These are phyloP conservation scores for Pristiophorus japonicus DNA, from an alignment of 2,113 vertebrate genomes.

Conservation along the genomic window DNA sequence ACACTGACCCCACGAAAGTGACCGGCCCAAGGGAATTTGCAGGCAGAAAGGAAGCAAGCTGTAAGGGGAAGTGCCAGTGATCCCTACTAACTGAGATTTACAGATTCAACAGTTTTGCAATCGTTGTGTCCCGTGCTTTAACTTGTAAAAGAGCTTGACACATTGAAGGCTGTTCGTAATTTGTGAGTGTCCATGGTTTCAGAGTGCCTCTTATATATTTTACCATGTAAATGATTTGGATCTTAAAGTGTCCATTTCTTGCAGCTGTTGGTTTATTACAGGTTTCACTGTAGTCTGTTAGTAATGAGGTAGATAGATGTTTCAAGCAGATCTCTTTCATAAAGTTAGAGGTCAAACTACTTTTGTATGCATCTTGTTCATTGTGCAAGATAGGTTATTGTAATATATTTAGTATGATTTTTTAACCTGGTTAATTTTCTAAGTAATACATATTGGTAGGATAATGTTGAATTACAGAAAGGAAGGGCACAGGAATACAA, in stretches of 20 bases:
- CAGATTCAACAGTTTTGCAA: background rate
- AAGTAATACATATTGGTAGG: background rate
- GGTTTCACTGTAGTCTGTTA: background rate
- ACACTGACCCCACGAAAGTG: no score
- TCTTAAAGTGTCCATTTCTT: background rate
- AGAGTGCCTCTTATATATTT: no score
- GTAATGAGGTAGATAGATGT: background rate
- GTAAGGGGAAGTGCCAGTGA: background rate
- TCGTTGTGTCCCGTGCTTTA: background rate
- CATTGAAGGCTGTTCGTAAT: no score
- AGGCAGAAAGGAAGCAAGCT: background rate
- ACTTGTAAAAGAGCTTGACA: background rate
- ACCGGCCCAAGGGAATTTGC: no score
- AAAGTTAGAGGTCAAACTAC: background rate
- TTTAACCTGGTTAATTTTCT: background rate
- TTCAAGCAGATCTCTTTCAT: no score
- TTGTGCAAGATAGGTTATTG: background rate
- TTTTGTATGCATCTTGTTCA: background rate
- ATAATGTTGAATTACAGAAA: background rate
- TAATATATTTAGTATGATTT: background rate
- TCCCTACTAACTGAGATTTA: background rate
- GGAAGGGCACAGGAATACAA: background rate
- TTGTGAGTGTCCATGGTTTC: no score
- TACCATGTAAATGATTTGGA: background rate
- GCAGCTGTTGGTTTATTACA: background rate